Evolutionary conservation across 2,797 vertebrate genomes (phyloP), one percentile per base, ranked within the genome.

Genomic region (Bradypus variegatus): DNA sequence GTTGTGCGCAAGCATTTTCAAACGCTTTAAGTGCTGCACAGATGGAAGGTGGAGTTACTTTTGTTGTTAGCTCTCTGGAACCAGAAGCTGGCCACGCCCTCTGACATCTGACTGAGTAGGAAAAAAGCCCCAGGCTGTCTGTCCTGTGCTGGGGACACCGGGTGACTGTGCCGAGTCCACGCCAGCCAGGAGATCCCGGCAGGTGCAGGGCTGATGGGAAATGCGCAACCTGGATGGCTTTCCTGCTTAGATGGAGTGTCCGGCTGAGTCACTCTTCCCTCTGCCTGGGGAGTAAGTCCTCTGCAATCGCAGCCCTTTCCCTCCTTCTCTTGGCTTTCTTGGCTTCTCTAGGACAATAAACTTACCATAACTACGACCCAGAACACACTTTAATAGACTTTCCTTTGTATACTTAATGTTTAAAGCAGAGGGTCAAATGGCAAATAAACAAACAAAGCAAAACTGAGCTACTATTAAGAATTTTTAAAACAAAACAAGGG

Each of bases 41-140:
- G 38, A 12, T 6, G 60, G 12, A 69, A 69, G 70, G 87, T 10
- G 3, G 70, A 31, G 31, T 5, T 70, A 41, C 82, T 55, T 70
- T 86, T 81, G 88, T 79, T 77, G 13, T 29, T 45, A 50, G 76
- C 75, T 80, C 69, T 19, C 91, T 75, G 91, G 38, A 82, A 60
- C 91, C 41, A 76, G 82, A 88, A 90, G 91, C 50, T 0, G 7
- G 91, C 93, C 96, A 91, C 94, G 80, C 93, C 93, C 62, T 19
- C 79, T 94, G 93, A 94, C 94, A 89, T 81, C 89, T 50, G 93
- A 81, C 91, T 18, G 73, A 65, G 85, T 95, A 90, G 95, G 96
- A 95, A 95, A 96, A 96, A 96, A 86, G 88, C 95, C 95, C 70
- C 91, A 69, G 95, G 95, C 93, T 91, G 86, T 94, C 93, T 91